Evolutionary conservation across 2,888 invertebrate genomes (phyloP).

Genomic region (Drosophila prolongata): DNA sequence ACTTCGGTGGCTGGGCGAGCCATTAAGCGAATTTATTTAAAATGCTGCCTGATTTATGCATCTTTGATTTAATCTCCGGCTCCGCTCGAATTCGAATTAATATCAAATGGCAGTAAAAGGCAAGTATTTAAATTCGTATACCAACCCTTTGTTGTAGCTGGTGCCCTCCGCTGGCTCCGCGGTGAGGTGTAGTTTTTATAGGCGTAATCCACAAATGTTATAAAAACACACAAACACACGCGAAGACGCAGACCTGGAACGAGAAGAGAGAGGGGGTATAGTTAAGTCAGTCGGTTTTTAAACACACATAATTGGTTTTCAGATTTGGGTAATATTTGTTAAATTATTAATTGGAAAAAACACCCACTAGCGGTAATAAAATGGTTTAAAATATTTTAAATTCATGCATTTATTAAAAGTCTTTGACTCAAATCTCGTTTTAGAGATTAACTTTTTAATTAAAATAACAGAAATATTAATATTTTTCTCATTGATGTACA

Average conservation of each 20-base stretch:
- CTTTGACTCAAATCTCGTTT: not conserved
- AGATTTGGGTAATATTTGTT: conserved; percentile 1
- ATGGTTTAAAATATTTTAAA: not conserved
- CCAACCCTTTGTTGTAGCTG: conserved; percentile 54
- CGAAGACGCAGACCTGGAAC: conserved; percentile 51
- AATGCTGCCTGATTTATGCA: conserved; percentile 62
- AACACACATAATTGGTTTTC: conserved; percentile 8
- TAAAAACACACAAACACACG: conserved; percentile 41
- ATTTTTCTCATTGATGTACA: too few species aligned
- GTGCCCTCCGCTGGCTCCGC: conserved; percentile 21
- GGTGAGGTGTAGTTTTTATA: conserved; percentile 58
- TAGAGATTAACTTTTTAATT: not conserved
- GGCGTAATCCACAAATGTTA: conserved; percentile 59
- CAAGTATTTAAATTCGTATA: conserved; percentile 57
- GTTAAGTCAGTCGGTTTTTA: conserved; percentile 31
- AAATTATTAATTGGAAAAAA: conserved; percentile 9
- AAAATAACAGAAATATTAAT: too few species aligned
- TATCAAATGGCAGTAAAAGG: conserved; percentile 56
- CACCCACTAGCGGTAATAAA: not conserved
- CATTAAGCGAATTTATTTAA: conserved; percentile 58
- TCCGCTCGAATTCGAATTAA: conserved; percentile 44
- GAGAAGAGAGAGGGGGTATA: conserved; percentile 42
- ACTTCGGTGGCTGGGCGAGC: conserved; percentile 29
- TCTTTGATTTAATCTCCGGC: conserved; percentile 36
- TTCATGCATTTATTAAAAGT: not conserved